Evolutionary conservation across 2,113 vertebrate species (phyloP).

Genomic region (Microtus ochrogaster): DNA sequence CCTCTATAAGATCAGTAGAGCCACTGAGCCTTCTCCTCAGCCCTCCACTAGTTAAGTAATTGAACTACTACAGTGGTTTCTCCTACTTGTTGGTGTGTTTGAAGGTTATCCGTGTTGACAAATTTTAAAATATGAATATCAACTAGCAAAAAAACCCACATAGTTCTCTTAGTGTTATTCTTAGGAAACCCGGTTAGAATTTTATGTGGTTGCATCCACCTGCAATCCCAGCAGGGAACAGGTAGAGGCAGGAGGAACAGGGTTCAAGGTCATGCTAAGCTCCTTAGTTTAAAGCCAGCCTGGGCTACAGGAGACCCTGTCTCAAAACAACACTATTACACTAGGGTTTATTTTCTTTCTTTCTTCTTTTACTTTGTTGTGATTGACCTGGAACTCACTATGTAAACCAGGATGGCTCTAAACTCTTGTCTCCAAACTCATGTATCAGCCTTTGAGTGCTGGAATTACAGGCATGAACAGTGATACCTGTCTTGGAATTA

Average conservation of each 20-base stretch:
- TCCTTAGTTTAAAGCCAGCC: background rate
- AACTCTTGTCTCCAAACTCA: background rate
- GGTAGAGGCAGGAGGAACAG: background rate
- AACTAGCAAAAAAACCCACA: conserved; percentile 25
- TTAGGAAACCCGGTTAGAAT: background rate
- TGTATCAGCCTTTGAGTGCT: background rate
- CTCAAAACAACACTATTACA: background rate
- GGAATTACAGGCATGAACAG: background rate
- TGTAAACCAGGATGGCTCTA: background rate
- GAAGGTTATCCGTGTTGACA: background rate
- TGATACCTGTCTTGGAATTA: background rate
- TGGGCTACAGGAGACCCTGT: background rate
- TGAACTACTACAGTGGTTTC: background rate
- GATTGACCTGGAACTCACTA: background rate
- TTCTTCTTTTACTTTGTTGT: background rate
- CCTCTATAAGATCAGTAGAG: background rate
- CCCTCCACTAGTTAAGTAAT: conserved; percentile 32
- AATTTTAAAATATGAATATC: conserved; percentile 32
- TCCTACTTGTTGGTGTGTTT: background rate
- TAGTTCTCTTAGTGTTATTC: conserved; percentile 36
- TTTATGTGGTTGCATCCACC: background rate
- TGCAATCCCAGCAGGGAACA: background rate
- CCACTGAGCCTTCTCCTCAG: background rate
- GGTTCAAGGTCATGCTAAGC: background rate
- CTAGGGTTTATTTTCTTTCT: background rate